Percentiles rank a stretch among this genome's conserved stretches.
These are phyloP conservation scores for Magallana gigas DNA, from an alignment of 1,140 invertebrate genomes.

Conservation along the genomic window DNA sequence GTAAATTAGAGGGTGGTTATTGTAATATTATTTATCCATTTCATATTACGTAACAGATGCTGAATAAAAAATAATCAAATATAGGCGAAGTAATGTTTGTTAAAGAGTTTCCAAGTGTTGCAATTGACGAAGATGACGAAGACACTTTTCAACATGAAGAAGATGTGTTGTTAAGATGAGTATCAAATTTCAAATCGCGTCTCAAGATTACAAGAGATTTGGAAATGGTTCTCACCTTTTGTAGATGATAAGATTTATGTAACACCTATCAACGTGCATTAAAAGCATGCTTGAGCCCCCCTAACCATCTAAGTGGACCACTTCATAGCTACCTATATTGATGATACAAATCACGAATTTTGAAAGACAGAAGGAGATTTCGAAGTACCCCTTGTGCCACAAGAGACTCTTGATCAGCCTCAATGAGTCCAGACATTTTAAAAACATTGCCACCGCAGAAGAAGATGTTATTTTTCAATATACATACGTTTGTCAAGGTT, in stretches of 20 bases:
- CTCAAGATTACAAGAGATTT: constrained; percentile 32
- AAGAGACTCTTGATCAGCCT: constrained; percentile 41
- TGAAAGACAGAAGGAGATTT: constrained; percentile 35
- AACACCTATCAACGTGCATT: constrained; percentile 5
- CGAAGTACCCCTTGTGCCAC: constrained; percentile 1
- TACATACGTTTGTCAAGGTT: constrained; percentile 37
- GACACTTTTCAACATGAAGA: neutral
- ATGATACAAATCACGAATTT: constrained; percentile 26
- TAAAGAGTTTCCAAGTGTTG: constrained; percentile 21
- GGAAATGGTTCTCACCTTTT: neutral
- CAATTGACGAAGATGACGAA: neutral
- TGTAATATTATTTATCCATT: neutral
- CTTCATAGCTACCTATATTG: constrained; percentile 36
- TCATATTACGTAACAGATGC: constrained; percentile 10
- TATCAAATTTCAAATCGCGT: constrained; percentile 21
- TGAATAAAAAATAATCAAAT: neutral
- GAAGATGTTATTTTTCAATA: neutral
- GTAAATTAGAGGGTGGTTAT: constrained; percentile 14
- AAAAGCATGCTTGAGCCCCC: constrained; percentile 24
- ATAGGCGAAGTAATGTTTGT: neutral
- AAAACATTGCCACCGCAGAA: neutral
- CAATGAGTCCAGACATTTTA: constrained; percentile 40
- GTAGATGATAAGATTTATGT: constrained; percentile 5
- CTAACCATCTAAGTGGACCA: neutral
- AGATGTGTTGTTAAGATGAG: neutral